Conservation (phyloP, 2,113 vertebrate species). For the Pelodiscus sinensis region DNA sequence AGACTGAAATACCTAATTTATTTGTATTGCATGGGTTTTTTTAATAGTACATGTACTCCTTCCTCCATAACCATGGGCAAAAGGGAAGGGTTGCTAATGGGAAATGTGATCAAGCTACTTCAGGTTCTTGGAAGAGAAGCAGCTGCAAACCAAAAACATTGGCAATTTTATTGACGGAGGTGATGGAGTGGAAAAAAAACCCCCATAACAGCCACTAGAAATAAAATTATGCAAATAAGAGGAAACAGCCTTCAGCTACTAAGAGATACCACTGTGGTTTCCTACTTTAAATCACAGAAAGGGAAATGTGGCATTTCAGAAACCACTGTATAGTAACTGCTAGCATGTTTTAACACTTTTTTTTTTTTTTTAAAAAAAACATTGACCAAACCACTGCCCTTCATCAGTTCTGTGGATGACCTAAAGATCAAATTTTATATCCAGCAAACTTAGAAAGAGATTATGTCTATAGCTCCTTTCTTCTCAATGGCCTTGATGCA, state of each 20-base stretch:
- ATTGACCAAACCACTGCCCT: not conserved
- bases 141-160: not conserved
- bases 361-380: not conserved
- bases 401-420: not conserved
- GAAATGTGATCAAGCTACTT: constrained; percentile 20
- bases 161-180: not conserved
- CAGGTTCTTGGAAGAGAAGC: constrained; percentile 12
- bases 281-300: not conserved
- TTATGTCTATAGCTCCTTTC: not conserved
- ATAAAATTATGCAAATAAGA: not conserved
- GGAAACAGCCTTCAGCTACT: not conserved
- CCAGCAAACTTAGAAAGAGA: not conserved
- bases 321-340: not conserved
- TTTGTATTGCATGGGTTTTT: constrained; percentile 38
- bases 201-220: not conserved
- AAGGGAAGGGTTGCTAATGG: constrained; percentile 38
- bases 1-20: constrained; percentile 21
- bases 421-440: not conserved
- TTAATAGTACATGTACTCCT: constrained; percentile 18
- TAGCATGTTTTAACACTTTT: not conserved
- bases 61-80: constrained; percentile 17
- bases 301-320: not conserved
- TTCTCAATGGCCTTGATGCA: not conserved
- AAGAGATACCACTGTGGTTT: constrained; percentile 22
- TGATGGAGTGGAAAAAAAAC: not conserved